Evolutionary conservation across 2,113 vertebrate genomes (phyloP).

Genomic region (Sminthopsis crassicaudata): DNA sequence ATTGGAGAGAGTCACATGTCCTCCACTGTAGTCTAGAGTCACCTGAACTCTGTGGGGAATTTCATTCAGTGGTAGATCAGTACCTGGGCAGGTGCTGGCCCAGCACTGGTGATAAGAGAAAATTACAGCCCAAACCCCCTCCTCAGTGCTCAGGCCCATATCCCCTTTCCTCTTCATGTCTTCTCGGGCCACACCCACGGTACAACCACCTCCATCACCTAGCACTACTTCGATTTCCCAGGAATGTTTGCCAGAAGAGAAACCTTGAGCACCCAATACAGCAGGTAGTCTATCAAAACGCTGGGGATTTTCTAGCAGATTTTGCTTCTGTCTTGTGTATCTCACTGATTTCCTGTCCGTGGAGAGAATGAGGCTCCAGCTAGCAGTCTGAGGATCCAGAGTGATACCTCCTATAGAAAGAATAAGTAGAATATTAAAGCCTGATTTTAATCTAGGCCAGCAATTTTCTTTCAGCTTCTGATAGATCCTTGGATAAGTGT

Average conservation of each 20-base stretch:
- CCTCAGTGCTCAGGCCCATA: background rate
- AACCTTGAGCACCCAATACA: conserved; percentile 78
- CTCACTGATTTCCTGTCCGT: conserved; percentile 78
- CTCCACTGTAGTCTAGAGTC: conserved; percentile 35
- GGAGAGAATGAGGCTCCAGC: conserved; percentile 77
- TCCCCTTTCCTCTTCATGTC: conserved; percentile 23
- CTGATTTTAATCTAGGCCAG: background rate
- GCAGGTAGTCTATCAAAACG: conserved; percentile 75
- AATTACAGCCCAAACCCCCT: conserved; percentile 50
- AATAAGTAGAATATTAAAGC: background rate
- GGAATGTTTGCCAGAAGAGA: conserved; percentile 79
- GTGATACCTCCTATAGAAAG: conserved; percentile 73
- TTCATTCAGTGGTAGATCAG: background rate
- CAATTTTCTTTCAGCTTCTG: background rate
- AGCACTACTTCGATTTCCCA: conserved; percentile 84
- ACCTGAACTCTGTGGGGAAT: background rate
- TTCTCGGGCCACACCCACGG: conserved; percentile 24
- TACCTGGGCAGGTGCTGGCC: background rate
- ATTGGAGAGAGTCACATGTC: background rate
- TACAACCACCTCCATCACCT: conserved; percentile 55
- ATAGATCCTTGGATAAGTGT: background rate
- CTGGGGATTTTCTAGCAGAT: conserved; percentile 75
- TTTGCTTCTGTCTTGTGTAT: conserved; percentile 60
- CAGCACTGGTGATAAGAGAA: conserved; percentile 35
- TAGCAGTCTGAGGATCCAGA: conserved; percentile 84